Evolutionary conservation across 1,140 invertebrate species (phyloP).

Genomic region (Leptopilina clavipes): DNA sequence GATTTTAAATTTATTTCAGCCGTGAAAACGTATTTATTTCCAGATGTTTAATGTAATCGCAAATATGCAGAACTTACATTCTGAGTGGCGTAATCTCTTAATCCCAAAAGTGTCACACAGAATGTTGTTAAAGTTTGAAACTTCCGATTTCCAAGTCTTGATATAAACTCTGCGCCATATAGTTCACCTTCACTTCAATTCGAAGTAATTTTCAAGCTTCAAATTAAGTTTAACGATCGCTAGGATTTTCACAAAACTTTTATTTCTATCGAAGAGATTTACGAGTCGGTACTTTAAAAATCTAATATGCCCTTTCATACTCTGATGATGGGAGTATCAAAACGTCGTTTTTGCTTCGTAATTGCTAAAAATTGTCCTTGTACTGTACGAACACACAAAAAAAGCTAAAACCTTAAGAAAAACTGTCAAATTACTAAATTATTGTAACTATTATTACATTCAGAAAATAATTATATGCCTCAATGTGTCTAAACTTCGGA

Average conservation of each 20-base stretch:
- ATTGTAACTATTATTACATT: too few relatives aligned
- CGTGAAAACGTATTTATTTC: slow-evolving; percentile 5
- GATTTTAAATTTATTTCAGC: neutral
- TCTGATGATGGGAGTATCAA: neutral
- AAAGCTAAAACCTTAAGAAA: too few relatives aligned
- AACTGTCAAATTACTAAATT: too few relatives aligned
- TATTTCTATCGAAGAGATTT: neutral
- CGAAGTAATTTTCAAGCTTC: slow-evolving; percentile 2
- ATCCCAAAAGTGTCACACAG: slow-evolving; percentile 29
- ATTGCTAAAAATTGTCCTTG: neutral
- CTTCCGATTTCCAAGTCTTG: slow-evolving; percentile 5
- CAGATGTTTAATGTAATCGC: slow-evolving; percentile 15
- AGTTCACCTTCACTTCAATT: neutral
- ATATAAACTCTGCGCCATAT: neutral
- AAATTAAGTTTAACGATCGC: slow-evolving; percentile 20
- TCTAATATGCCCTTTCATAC: neutral
- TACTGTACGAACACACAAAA: too few relatives aligned
- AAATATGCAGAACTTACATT: slow-evolving; percentile 5
- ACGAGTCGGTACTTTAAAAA: neutral
- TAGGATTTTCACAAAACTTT: neutral
- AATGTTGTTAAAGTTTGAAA: slow-evolving; percentile 6
- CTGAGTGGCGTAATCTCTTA: slow-evolving; percentile 10
- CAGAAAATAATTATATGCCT: too few relatives aligned
- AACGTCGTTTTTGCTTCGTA: neutral
- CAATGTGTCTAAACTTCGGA: too few relatives aligned